Conservation (phyloP, 2,113 vertebrate species). For the Microtus oregoni region DNA sequence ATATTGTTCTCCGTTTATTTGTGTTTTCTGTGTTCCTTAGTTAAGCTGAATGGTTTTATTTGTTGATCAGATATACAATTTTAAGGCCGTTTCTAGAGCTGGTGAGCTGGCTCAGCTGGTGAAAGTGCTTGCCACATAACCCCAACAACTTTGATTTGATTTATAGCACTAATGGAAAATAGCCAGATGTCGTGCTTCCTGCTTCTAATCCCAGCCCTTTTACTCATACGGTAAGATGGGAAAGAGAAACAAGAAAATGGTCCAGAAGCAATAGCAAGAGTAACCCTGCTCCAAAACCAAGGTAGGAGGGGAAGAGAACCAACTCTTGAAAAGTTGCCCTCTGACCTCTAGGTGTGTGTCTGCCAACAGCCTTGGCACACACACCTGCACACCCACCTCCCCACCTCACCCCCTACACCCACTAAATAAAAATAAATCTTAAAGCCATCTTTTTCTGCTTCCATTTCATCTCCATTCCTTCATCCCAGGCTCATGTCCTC, state of each 20-base stretch:
- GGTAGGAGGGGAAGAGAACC: background rate
- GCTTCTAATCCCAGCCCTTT: background rate
- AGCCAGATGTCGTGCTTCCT: background rate
- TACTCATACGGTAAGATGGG: background rate
- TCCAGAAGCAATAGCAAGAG: background rate
- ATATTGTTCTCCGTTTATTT: background rate
- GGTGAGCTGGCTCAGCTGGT: background rate
- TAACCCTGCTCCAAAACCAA: background rate
- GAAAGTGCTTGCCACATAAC: background rate
- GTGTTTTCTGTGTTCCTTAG: background rate
- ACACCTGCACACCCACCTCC: background rate
- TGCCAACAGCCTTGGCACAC: background rate
- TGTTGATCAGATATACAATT: background rate
- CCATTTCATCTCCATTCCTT: background rate
- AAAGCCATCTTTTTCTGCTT: background rate
- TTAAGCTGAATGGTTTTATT: background rate
- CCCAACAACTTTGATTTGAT: background rate
- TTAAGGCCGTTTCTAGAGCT: background rate
- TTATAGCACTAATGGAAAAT: background rate
- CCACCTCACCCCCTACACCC: no score
- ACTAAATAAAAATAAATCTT: background rate
- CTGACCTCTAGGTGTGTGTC: background rate
- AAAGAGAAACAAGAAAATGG: background rate
- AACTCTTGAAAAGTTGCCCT: background rate
- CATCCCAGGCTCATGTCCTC: background rate